These are phyloP conservation scores for Capitulum mitella DNA, from an alignment of 2,888 invertebrate genomes.

Conservation along the genomic window DNA sequence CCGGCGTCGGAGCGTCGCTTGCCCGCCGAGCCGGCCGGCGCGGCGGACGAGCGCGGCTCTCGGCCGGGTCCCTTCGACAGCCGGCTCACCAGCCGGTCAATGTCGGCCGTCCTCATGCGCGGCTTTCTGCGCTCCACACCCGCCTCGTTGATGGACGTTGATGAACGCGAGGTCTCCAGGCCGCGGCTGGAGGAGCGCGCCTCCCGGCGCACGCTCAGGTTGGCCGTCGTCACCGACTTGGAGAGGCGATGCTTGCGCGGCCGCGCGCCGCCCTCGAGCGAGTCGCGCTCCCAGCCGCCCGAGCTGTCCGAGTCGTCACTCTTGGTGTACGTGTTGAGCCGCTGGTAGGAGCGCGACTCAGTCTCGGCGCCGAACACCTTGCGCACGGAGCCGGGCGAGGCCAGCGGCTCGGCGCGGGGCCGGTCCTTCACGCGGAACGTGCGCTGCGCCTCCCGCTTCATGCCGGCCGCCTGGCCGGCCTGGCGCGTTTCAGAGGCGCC, in stretches of 20 bases:
- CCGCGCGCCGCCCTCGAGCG: not conserved
- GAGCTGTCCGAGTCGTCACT: slow-evolving; percentile 14
- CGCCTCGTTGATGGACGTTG: slow-evolving; percentile 1
- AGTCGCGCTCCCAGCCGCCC: slow-evolving; percentile 6
- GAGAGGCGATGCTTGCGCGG: not conserved
- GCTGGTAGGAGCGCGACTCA: not conserved
- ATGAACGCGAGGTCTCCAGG: not conserved
- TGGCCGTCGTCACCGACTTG: not conserved
- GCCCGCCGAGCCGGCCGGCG: not conserved
- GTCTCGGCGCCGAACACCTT: not conserved
- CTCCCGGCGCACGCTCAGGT: not conserved
- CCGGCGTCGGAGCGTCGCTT: not conserved
- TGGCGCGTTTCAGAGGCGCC: not conserved
- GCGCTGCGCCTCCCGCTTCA: slow-evolving; percentile 14
- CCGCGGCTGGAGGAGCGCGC: not conserved
- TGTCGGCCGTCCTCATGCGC: not conserved
- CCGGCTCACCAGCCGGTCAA: slow-evolving; percentile 8
- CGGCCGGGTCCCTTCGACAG: not conserved
- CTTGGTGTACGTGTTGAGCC: not conserved
- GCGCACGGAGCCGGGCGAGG: not conserved
- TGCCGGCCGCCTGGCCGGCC: not conserved
- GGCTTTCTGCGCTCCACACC: not conserved
- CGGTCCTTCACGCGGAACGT: slow-evolving; percentile 15
- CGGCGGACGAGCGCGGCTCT: not conserved
- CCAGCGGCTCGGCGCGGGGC: not conserved